These are phyloP conservation scores for Saimiri boliviensis DNA, from an alignment of 2,113 vertebrate species.

Conservation along the genomic window DNA sequence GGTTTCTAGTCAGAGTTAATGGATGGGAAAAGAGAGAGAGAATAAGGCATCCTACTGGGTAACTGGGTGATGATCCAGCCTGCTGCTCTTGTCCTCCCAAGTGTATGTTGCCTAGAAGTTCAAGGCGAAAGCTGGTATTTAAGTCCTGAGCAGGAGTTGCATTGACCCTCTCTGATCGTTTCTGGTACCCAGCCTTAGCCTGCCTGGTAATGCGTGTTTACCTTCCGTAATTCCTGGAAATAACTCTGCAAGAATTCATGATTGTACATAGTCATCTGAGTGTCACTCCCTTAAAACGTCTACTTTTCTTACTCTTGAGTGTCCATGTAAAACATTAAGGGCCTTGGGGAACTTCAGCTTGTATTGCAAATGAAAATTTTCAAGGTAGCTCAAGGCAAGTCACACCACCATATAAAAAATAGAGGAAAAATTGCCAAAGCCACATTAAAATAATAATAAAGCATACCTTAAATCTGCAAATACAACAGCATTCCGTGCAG, in stretches of 20 bases:
- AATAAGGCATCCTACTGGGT: neutral
- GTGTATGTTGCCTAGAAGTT: neutral
- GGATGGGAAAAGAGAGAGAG: neutral
- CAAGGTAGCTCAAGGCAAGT: neutral
- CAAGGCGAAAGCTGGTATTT: neutral
- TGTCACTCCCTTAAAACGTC: neutral
- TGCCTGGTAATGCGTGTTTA: neutral
- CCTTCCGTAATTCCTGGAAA: neutral
- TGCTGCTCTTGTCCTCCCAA: constrained; percentile 14
- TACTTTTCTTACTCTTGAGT: neutral
- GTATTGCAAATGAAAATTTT: neutral
- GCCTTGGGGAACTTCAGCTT: neutral
- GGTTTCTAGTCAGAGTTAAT: constrained; percentile 19
- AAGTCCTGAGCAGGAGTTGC: neutral
- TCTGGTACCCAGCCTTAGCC: neutral
- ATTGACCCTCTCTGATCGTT: neutral
- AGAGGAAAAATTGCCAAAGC: neutral
- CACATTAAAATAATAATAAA: neutral
- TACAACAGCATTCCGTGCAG: neutral
- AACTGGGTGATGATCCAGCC: neutral
- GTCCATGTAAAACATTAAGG: neutral
- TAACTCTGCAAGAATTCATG: neutral
- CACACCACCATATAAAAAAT: neutral
- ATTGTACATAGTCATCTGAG: neutral
- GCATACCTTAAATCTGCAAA: neutral